phyloP scores from a whole-genome alignment of 2,113 vertebrate genomes.

The Thamnophis sirtalis region DNA sequence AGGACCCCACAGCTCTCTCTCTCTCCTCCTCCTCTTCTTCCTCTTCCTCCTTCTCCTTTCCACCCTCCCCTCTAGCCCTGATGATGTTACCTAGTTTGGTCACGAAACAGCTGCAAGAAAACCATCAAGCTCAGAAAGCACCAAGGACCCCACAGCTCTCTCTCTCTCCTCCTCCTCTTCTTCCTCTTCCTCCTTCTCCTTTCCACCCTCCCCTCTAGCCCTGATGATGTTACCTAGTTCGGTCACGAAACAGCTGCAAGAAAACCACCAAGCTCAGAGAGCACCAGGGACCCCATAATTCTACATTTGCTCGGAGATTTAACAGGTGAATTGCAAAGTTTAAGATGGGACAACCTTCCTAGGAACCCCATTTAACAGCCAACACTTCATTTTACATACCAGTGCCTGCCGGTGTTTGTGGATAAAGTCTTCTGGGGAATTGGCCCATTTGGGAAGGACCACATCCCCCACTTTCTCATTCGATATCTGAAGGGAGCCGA shows the following conservation, averaged over 20 bases:
- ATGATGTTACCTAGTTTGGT: no score
- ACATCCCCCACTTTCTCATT: conserved; percentile 85
- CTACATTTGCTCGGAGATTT: background rate
- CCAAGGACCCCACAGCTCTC: no score
- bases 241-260: background rate
- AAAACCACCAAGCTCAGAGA: background rate
- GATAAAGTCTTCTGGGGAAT: conserved; percentile 91
- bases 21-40: no score
- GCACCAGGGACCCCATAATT: background rate
- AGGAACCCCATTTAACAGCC: background rate
- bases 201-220: no score
- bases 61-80: no score
- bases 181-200: no score
- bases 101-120: background rate
- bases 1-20: no score
- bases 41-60: no score
- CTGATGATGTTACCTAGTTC: background rate
- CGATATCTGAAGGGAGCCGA: conserved; percentile 89
- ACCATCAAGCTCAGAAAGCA: no score
- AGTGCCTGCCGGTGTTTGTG: conserved; percentile 86
- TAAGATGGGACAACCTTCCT: background rate
- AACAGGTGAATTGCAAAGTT: background rate
- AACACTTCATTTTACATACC: conserved; percentile 67
- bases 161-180: no score
- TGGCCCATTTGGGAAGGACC: conserved; percentile 86